Evolutionary conservation across 2,888 invertebrate genomes (phyloP).

Genomic region (Chirona hameri): DNA sequence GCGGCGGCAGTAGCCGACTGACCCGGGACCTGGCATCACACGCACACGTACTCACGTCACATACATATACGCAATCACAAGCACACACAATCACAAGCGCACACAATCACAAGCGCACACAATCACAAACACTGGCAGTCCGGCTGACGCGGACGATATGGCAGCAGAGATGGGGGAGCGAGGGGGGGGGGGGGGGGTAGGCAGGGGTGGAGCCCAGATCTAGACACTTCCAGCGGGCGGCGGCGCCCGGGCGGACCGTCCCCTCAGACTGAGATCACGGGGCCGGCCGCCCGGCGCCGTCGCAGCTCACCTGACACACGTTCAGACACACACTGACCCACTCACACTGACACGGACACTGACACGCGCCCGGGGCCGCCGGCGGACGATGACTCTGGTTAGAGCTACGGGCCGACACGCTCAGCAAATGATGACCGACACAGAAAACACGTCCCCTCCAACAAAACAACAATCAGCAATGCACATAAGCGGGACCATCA

Average conservation of each 20-base stretch:
- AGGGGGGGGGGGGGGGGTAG: not conserved
- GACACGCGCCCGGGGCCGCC: not conserved
- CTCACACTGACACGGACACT: not conserved
- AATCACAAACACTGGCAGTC: too few relatives aligned
- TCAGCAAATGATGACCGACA: not conserved
- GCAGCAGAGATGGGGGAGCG: not conserved
- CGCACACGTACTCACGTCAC: too few relatives aligned
- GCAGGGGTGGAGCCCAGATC: not conserved
- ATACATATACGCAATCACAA: not conserved
- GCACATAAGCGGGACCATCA: not conserved
- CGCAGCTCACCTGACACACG: not conserved
- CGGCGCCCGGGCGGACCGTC: not conserved
- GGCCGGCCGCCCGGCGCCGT: not conserved
- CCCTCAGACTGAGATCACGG: not conserved
- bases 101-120: too few relatives aligned
- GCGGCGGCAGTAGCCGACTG: not conserved
- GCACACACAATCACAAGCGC: too few relatives aligned
- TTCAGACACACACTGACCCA: not conserved
- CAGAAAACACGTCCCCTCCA: not conserved
- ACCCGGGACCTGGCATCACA: too few relatives aligned
- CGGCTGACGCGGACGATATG: not conserved
- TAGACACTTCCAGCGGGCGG: not conserved
- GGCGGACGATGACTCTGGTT: not conserved
- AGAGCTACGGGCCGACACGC: not conserved
- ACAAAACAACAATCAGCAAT: not conserved